phyloP scores from a whole-genome alignment of 2,888 invertebrate genomes.

The Caenorhabditis virilis region DNA sequence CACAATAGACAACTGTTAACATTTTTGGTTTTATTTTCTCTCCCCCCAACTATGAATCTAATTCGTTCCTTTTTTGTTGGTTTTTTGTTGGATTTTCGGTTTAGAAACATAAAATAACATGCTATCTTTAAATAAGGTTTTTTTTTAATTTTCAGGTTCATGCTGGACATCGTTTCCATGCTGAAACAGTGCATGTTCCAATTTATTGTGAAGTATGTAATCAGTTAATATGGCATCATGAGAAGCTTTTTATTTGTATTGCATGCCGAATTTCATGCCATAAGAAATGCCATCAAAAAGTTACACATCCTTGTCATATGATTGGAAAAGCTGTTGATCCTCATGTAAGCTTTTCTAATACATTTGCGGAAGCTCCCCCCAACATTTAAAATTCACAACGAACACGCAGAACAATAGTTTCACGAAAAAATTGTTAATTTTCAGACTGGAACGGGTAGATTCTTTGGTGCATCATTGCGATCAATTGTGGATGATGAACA shows the following conservation, averaged over 20 bases:
- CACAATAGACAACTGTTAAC: neutral
- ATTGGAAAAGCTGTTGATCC: slow-evolving; percentile 29
- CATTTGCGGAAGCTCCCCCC: neutral
- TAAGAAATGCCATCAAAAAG: slow-evolving; percentile 87
- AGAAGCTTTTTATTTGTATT: slow-evolving; percentile 74
- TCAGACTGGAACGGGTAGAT: slow-evolving; percentile 69
- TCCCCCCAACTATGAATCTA: neutral
- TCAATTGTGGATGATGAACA: slow-evolving; percentile 73
- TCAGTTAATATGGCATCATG: slow-evolving; percentile 88
- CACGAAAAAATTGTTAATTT: slow-evolving; percentile 9
- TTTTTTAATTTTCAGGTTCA: slow-evolving; percentile 76
- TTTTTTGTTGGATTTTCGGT: no score
- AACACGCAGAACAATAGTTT: no score
- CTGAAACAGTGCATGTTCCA: slow-evolving; percentile 91
- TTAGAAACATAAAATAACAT: no score
- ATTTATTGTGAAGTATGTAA: slow-evolving; percentile 91
- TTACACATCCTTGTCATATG: slow-evolving; percentile 70
- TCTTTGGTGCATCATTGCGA: slow-evolving; percentile 83
- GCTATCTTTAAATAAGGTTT: no score
- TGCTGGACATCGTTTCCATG: slow-evolving; percentile 83
- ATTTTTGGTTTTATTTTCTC: neutral
- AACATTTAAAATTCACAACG: no score
- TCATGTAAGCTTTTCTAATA: slow-evolving; percentile 7
- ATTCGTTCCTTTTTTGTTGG: slow-evolving; percentile 3
- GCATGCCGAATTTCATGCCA: slow-evolving; percentile 87